These are phyloP conservation scores for Metacarcinus magister DNA, from an alignment of 2,888 invertebrate genomes.

Conservation along the genomic window DNA sequence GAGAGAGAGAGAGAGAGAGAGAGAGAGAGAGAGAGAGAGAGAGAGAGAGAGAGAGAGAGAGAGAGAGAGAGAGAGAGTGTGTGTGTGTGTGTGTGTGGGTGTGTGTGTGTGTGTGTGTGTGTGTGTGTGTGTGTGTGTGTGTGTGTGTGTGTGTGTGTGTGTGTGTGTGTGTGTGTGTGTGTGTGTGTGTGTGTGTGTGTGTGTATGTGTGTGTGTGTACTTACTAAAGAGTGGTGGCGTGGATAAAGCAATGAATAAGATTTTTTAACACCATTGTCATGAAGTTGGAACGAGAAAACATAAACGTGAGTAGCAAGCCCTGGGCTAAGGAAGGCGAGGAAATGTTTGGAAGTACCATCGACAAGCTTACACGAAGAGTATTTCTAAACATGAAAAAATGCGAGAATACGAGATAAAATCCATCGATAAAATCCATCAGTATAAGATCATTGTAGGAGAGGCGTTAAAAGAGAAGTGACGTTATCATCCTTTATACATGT, in stretches of 20 bases:
- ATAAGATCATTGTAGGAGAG: neutral
- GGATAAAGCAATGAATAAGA: neutral
- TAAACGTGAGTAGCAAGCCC: neutral
- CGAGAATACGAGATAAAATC: too few species aligned
- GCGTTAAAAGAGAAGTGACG: neutral
- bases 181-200: constrained; percentile 2
- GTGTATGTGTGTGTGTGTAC: neutral
- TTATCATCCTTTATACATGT: neutral
- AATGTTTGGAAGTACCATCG: neutral
- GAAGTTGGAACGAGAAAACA: neutral
- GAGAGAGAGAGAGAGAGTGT: too few species aligned
- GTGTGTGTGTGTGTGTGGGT: too few species aligned
- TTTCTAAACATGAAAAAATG: neutral
- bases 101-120: too few species aligned
- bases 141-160: too few species aligned
- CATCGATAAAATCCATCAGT: too few species aligned
- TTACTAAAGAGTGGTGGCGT: neutral
- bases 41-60: too few species aligned
- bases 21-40: too few species aligned
- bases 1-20: too few species aligned
- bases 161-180: too few species aligned
- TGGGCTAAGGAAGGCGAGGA: neutral
- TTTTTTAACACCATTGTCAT: neutral
- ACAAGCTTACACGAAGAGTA: neutral
- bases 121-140: too few species aligned